These are phyloP conservation scores for Lontra canadensis DNA, from an alignment of 2,113 vertebrate genomes.

Conservation along the genomic window DNA sequence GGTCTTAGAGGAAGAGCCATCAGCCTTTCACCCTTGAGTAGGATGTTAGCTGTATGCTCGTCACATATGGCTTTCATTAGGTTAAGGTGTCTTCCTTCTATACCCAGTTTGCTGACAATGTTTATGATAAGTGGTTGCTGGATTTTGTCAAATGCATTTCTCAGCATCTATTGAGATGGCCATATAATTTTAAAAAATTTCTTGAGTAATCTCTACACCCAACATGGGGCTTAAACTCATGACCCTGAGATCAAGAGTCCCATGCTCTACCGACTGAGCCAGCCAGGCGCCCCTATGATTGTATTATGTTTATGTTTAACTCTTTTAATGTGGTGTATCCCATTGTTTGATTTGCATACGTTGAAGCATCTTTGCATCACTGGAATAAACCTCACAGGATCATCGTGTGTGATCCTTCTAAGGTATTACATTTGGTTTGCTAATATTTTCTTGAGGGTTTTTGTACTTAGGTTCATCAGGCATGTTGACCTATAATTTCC, in stretches of 20 bases:
- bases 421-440: neutral
- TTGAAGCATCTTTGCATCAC: neutral
- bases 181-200: neutral
- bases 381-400: neutral
- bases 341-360: neutral
- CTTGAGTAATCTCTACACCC: neutral
- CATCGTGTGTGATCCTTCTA: neutral
- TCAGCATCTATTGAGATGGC: neutral
- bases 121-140: neutral
- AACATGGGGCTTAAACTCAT: neutral
- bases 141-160: neutral
- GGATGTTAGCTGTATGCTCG: neutral
- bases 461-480: neutral
- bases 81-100: neutral
- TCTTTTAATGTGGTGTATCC: neutral
- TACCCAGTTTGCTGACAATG: neutral
- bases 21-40: neutral
- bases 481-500: neutral
- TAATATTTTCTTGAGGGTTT: neutral
- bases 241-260: neutral
- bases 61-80: neutral
- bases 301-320: neutral
- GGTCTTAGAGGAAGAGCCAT: neutral
- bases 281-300: neutral
- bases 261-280: neutral